Percentiles rank a stretch among this genome's conserved stretches.
phyloP scores from a whole-genome alignment of 2,888 invertebrate genomes.

The Agriopis aurantiaria region DNA sequence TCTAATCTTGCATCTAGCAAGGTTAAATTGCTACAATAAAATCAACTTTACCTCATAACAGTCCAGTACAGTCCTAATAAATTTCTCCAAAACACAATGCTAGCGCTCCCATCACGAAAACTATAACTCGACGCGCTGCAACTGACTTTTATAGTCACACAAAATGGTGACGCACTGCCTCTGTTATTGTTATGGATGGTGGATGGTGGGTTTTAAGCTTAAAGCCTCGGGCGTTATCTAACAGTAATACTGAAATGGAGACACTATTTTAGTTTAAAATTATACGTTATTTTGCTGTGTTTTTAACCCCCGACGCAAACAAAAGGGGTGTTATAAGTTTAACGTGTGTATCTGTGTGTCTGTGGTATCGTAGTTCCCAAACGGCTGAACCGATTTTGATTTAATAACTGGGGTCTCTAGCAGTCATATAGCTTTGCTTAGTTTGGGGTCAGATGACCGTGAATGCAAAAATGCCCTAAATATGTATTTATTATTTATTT shows the following conservation, averaged over 20 bases:
- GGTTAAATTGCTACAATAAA: background rate
- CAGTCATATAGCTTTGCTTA: no score
- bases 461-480: no score
- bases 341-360: no score
- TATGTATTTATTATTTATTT: no score
- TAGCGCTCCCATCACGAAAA: conserved; percentile 33
- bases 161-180: conserved; percentile 44
- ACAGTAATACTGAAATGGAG: background rate
- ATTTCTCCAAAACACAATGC: background rate
- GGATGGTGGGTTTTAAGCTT: background rate
- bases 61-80: background rate
- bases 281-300: background rate
- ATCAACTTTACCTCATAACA: background rate
- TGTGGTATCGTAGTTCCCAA: no score
- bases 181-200: conserved; percentile 42
- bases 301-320: no score
- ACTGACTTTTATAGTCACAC: conserved; percentile 43
- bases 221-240: background rate
- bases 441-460: no score
- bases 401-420: no score
- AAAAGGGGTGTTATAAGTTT: no score
- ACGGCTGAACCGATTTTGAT: no score
- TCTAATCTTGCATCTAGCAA: no score
- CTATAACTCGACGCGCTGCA: conserved; percentile 43
- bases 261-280: background rate